Evolutionary conservation across 2,888 invertebrate genomes (phyloP).

Genomic region (Eudemis profundana): DNA sequence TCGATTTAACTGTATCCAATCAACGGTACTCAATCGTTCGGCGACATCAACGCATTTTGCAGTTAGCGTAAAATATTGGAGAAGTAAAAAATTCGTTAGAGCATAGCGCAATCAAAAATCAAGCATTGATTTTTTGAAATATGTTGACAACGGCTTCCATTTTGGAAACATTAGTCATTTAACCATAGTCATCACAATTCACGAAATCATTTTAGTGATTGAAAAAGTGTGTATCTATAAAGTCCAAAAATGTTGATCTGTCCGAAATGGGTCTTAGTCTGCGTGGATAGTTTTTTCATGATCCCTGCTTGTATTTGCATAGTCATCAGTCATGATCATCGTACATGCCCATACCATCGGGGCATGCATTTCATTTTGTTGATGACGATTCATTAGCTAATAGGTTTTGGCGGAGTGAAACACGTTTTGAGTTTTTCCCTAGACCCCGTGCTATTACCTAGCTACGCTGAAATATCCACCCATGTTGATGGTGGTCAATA

Average conservation of each 20-base stretch:
- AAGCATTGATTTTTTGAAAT: background rate
- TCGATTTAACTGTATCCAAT: slow-evolving; percentile 23
- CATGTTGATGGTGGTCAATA: slow-evolving; percentile 11
- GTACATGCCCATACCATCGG: slow-evolving; percentile 33
- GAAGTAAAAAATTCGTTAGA: background rate
- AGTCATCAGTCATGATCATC: slow-evolving; percentile 38
- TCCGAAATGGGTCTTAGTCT: slow-evolving; percentile 25
- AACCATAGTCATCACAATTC: slow-evolving; percentile 1
- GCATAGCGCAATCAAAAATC: background rate
- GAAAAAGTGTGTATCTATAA: background rate
- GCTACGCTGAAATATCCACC: slow-evolving; percentile 45
- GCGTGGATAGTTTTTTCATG: slow-evolving; percentile 29
- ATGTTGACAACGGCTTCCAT: background rate
- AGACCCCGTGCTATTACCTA: slow-evolving; percentile 33
- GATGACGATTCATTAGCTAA: slow-evolving; percentile 33
- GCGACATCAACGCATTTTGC: background rate
- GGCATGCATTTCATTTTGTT: slow-evolving; percentile 37
- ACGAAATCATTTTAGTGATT: slow-evolving; percentile 4
- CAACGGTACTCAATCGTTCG: slow-evolving; percentile 6
- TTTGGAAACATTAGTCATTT: background rate
- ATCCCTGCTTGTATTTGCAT: slow-evolving; percentile 38
- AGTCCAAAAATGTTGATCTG: background rate
- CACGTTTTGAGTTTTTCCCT: slow-evolving; percentile 24
- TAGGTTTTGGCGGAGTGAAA: slow-evolving; percentile 26
- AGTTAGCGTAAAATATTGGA: background rate